Conservation (phyloP, 2,113 vertebrate genomes). For the Epinephelus moara region DNA sequence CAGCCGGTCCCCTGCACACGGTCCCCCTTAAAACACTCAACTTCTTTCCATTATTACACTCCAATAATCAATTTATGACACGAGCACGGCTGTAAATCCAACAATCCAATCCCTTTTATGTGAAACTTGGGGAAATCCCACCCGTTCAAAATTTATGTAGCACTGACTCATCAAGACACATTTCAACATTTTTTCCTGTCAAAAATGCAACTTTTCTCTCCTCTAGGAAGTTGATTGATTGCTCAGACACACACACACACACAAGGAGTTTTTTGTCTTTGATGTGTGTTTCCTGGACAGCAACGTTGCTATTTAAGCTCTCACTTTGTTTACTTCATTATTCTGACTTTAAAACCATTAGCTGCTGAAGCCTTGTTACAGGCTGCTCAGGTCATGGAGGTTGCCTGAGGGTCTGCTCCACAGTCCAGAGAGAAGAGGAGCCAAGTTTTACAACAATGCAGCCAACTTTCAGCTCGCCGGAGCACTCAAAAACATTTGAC, state of each 20-base stretch:
- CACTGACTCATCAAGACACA: slow-evolving; percentile 41
- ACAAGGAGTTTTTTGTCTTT: neutral
- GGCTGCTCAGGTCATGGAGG: slow-evolving; percentile 52
- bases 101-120: slow-evolving; percentile 23
- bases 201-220: slow-evolving; percentile 9
- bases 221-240: slow-evolving; percentile 2
- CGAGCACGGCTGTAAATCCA: slow-evolving; percentile 40
- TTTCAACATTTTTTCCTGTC: slow-evolving; percentile 17
- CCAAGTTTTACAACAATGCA: slow-evolving; percentile 75
- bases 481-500: slow-evolving; percentile 60
- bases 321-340: slow-evolving; percentile 19
- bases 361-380: slow-evolving; percentile 32
- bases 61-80: slow-evolving; percentile 54
- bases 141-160: slow-evolving; percentile 12
- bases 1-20: slow-evolving; percentile 72
- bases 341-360: slow-evolving; percentile 42
- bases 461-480: slow-evolving; percentile 71
- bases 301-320: neutral
- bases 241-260: neutral
- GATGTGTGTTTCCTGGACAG: slow-evolving; percentile 22
- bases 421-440: slow-evolving; percentile 22
- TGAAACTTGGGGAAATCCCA: slow-evolving; percentile 56
- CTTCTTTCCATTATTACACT: slow-evolving; percentile 39
- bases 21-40: slow-evolving; percentile 57
- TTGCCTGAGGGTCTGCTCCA: slow-evolving; percentile 47